Evolutionary conservation across 2,797 vertebrate species (phyloP), one percentile per base, ranked within the genome.

Genomic region (Gallinago stenura): DNA sequence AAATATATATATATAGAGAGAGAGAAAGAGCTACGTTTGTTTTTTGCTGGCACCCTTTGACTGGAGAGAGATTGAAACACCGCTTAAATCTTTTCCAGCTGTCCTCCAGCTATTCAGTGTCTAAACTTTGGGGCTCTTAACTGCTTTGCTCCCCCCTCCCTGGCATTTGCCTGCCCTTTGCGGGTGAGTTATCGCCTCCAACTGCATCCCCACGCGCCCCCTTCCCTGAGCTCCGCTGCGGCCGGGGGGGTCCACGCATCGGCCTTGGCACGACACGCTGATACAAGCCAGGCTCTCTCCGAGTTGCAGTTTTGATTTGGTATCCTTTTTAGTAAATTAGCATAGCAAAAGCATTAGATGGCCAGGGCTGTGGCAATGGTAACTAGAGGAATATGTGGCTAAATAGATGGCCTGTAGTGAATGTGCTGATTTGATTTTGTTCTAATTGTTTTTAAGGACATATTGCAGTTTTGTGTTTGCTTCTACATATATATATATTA

Each of bases 1-100:
- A 82, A 65, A 84, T 35, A 54, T 6, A 25, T 12, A 31, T 45
- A 46, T 13, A 48, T 0, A 48, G 4, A 28, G 4, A 22, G 4
- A 41, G 1, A 51, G 19, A 28, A 81, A 4, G 35, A 12, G 15
- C 37, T 80, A 77, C 1, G 0, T 83, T 93, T 83, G 57, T 58
- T 76, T 92, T 94, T 78, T 85, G 56, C 75, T 95, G 91, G 95
- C 89, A 85, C 64, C 18, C 25, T 39, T 93, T 66, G 25, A 84
- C 45, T 57, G 46, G 60, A 77, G 75, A 73, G 68, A 70, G 64
- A 73, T 26, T 4, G 43, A 95, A 95, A 89, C 35, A 15, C 54
- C 82, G 51, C 19, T 87, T 89, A 91, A 97, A 96, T 92, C 82
- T 85, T 87, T 96, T 93, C 91, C 91, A 97, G 94, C 84, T 96